Evolutionary conservation across 2,113 vertebrate genomes (phyloP).

Genomic region (Choloepus hoffmanni): DNA sequence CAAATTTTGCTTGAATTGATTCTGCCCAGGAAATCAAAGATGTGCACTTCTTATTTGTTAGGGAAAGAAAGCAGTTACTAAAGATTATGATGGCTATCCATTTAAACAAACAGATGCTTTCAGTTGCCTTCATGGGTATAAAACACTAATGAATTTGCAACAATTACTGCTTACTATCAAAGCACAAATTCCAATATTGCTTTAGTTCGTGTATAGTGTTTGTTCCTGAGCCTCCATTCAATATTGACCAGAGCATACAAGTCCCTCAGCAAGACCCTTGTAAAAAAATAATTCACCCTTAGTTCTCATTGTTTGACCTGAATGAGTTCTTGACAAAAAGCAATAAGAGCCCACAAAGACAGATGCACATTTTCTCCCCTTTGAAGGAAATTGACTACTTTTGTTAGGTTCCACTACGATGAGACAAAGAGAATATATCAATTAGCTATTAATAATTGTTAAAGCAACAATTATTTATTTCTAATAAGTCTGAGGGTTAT

Average conservation of each 20-base stretch:
- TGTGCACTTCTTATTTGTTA: conserved; percentile 48
- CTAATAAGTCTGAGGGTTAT: background rate
- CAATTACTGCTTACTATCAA: background rate
- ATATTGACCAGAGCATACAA: background rate
- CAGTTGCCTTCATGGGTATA: background rate
- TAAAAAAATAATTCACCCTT: background rate
- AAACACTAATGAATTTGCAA: background rate
- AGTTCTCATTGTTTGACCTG: background rate
- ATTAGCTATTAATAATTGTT: background rate
- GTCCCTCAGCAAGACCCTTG: background rate
- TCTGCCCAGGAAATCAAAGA: conserved; percentile 39
- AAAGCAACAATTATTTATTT: conserved; percentile 17
- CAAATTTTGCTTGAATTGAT: conserved; percentile 41
- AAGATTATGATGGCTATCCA: background rate
- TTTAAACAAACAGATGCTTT: conserved; percentile 5
- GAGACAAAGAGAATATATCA: background rate
- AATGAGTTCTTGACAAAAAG: conserved; percentile 6
- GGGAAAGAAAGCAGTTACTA: background rate
- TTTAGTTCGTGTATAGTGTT: background rate
- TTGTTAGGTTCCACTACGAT: background rate
- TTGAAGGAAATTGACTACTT: background rate
- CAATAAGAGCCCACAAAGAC: background rate
- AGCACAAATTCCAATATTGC: background rate
- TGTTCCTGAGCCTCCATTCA: background rate
- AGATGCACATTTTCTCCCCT: background rate